Base-by-base conservation (phyloP, 2,113 vertebrate species). In the Ophthalmolycus amberensis region DNA sequence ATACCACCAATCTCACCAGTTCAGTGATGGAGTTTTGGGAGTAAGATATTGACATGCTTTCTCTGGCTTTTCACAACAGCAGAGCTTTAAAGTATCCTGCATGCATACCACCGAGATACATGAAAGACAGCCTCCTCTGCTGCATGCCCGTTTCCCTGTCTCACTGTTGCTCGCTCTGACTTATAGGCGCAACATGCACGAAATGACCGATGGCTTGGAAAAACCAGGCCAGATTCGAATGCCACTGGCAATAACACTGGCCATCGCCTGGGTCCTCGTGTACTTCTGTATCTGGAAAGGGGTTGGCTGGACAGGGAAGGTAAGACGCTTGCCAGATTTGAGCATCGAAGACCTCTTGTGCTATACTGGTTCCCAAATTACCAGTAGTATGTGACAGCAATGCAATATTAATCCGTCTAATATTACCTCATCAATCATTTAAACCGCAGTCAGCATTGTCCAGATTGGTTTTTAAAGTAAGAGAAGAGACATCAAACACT, bases 231-330 rank as follows among this genome's bases (percentile, higher is more conserved):
- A 97, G 83, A 95, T 99, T 82, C 96, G 98, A 78, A 94, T 94
- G 94, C 98, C 98, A 0, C 95, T 99, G 86, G 98, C 98, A 46
- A 96, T 99, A 92, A 99, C 98, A 15, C 93, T 99, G 90, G 98
- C 97, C 83, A 97, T 99, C 60, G 97, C 98, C 80, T 99, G 98
- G 98, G 94, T 99, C 67, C 96, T 99, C 9, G 98, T 99, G 58
- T 99, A 99, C 88, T 99, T 99, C 93, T 99, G 98, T 90, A 99
- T 99, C 94, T 99, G 98, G 98, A 99, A 99, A 94, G 98, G 98
- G 80, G 98, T 99, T 88, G 90, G 96, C 90, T 99, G 98, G 98
- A 99, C 98, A n/a, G 98, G 98, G 90, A 99, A 99, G 98, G 98
- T 99, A 96, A 97, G 94, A 84, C 18, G 8, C 56, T 78, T 56